Evolutionary conservation across 2,888 invertebrate genomes (phyloP).

Genomic region (Saturnia japonica): DNA sequence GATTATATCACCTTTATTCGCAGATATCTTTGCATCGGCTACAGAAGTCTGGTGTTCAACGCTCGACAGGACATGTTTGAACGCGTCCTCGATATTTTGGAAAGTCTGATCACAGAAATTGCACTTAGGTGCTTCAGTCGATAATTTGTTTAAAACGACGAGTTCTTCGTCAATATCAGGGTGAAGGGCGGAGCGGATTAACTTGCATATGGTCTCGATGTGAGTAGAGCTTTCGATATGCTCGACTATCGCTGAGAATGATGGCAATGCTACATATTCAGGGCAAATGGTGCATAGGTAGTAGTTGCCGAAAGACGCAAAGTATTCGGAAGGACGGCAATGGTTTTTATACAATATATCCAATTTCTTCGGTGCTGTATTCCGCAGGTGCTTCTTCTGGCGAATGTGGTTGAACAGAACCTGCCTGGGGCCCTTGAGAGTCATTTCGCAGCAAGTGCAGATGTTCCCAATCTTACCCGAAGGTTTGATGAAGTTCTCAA

Average conservation of each 20-base stretch:
- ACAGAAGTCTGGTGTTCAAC: conserved; percentile 60
- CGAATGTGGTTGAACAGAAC: conserved; percentile 75
- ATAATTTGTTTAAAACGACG: conserved; percentile 51
- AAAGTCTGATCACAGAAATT: conserved; percentile 55
- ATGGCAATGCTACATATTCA: conserved; percentile 61
- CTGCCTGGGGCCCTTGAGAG: conserved; percentile 71
- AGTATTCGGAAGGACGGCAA: conserved; percentile 71
- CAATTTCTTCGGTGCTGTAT: conserved; percentile 71
- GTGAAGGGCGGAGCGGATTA: conserved; percentile 60
- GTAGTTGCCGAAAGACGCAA: conserved; percentile 73
- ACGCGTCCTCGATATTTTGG: conserved; percentile 47
- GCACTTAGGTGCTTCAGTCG: conserved; percentile 49
- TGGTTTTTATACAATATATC: conserved; percentile 66
- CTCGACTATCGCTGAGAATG: conserved; percentile 69
- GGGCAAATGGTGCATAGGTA: conserved; percentile 71
- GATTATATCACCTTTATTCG: conserved; percentile 67
- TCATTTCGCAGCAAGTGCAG: conserved; percentile 74
- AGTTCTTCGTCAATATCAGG: conserved; percentile 51
- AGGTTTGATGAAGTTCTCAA: conserved; percentile 74
- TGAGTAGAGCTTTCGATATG: conserved; percentile 68
- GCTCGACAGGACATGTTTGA: conserved; percentile 58
- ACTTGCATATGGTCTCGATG: conserved; percentile 59
- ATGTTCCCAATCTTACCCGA: conserved; percentile 72
- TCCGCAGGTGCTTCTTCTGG: conserved; percentile 74
- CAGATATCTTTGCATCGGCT: conserved; percentile 48